phyloP scores from a whole-genome alignment of 2,888 invertebrate genomes.

The Congeria kusceri region DNA sequence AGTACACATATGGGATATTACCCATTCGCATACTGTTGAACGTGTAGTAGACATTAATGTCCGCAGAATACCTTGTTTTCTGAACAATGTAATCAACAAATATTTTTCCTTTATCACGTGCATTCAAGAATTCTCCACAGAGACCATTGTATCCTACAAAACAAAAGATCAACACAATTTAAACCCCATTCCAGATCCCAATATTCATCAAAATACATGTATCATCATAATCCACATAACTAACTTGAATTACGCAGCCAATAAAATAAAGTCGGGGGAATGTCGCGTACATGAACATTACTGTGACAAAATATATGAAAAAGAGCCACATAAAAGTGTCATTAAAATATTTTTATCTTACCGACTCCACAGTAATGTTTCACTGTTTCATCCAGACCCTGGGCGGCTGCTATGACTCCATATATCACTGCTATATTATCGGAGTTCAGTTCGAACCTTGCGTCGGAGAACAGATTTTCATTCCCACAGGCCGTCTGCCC shows the following conservation, averaged over 20 bases:
- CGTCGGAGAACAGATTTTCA: conserved; percentile 50
- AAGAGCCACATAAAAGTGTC: background rate
- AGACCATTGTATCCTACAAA: conserved; percentile 54
- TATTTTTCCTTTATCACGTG: conserved; percentile 62
- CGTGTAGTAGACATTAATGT: conserved; percentile 51
- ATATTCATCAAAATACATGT: background rate
- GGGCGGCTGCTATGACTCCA: conserved; percentile 77
- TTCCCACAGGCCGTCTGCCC: conserved; percentile 51
- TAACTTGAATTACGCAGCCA: too few relatives aligned
- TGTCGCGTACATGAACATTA: too few relatives aligned
- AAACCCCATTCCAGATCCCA: background rate
- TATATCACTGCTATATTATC: conserved; percentile 73
- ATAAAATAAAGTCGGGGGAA: too few relatives aligned
- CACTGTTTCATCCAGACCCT: conserved; percentile 75
- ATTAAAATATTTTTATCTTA: conserved; percentile 20
- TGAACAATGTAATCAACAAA: conserved; percentile 72
- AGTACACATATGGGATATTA: conserved; percentile 69
- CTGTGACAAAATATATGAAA: too few relatives aligned
- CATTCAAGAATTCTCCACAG: conserved; percentile 74
- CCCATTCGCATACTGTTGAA: conserved; percentile 62
- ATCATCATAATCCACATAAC: too few relatives aligned
- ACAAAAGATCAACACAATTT: background rate
- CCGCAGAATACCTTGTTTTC: conserved; percentile 61
- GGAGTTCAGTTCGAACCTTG: conserved; percentile 67
- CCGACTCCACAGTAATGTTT: conserved; percentile 73